These are phyloP conservation scores for Manacus vitellinus DNA, from an alignment of 2,113 vertebrate genomes.

Conservation along the genomic window DNA sequence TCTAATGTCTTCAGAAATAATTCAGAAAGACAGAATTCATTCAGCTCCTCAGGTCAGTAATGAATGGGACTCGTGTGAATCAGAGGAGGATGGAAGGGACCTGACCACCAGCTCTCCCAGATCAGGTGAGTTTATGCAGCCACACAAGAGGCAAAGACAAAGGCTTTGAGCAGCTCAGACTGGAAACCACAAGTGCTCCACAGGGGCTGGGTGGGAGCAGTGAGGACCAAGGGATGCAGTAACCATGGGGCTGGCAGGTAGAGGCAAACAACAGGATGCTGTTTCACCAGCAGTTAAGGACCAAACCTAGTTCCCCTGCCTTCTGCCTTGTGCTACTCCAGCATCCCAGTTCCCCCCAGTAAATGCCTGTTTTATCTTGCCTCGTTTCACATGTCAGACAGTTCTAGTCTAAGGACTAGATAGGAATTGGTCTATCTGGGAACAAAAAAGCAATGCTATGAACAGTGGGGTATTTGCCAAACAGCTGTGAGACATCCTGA, in stretches of 20 bases:
- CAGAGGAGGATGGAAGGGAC: background rate
- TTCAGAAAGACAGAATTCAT: conserved; percentile 59
- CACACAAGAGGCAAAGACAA: background rate
- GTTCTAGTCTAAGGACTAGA: background rate
- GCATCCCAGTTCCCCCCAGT: background rate
- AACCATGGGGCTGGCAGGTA: background rate
- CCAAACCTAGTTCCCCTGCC: background rate
- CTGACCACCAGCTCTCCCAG: background rate
- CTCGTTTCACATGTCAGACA: background rate
- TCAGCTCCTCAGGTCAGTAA: conserved; percentile 29
- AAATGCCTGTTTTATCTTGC: background rate
- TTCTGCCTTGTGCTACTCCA: background rate
- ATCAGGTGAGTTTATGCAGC: background rate
- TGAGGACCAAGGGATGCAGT: background rate
- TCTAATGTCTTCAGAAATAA: conserved; percentile 67
- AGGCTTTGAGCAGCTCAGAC: background rate
- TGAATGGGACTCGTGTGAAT: conserved; percentile 1
- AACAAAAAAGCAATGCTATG: fast-evolving
- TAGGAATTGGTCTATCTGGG: background rate
- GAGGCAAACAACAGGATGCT: background rate
- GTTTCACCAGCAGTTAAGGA: background rate
- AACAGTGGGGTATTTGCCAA: background rate
- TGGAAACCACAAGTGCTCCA: background rate
- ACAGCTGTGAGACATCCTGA: background rate
- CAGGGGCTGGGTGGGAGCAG: background rate